A percentile compares a stretch with the other conserved stretches of the same genome.
These are phyloP conservation scores for Ptychadena robeensis DNA, from an alignment of 2,797 vertebrate genomes.

Conservation along the genomic window DNA sequence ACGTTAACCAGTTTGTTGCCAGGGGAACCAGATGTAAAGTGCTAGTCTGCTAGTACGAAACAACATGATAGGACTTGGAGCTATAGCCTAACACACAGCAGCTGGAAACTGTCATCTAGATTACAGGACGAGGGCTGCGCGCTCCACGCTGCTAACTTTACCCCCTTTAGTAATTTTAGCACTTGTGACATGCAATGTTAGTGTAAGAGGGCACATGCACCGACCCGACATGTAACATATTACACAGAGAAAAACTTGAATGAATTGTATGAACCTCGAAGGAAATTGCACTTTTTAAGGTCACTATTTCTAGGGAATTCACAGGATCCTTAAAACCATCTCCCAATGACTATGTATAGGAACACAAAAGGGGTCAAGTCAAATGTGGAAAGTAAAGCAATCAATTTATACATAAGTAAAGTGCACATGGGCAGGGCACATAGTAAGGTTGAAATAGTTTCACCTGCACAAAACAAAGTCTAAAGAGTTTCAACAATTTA, in stretches of 20 bases:
- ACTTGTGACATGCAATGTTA: not conserved
- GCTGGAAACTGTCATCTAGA: conserved; percentile 29
- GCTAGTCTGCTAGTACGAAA: not conserved
- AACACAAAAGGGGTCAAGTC: too few species aligned
- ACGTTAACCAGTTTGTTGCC: conserved; percentile 43
- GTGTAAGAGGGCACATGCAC: not conserved
- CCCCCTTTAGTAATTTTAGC: conserved; percentile 5
- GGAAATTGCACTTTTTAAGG: not conserved
- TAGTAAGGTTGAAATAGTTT: too few species aligned
- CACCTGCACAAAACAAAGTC: too few species aligned
- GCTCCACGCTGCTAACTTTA: conserved; percentile 6
- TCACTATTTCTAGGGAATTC: too few species aligned
- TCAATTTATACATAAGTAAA: too few species aligned
- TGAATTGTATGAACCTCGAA: not conserved
- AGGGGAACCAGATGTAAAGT: conserved; percentile 19
- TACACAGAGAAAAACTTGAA: not conserved
- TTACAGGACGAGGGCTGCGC: not conserved
- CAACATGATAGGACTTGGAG: conserved; percentile 19
- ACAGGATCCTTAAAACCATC: not conserved
- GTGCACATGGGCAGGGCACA: too few species aligned
- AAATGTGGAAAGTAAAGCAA: too few species aligned
- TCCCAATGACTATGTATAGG: too few species aligned
- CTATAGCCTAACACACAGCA: conserved; percentile 16
- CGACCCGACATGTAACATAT: not conserved
- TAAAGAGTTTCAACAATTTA: too few species aligned